These are phyloP conservation scores for Andrena trimmerana DNA, from an alignment of 2,888 invertebrate species.

Conservation along the genomic window DNA sequence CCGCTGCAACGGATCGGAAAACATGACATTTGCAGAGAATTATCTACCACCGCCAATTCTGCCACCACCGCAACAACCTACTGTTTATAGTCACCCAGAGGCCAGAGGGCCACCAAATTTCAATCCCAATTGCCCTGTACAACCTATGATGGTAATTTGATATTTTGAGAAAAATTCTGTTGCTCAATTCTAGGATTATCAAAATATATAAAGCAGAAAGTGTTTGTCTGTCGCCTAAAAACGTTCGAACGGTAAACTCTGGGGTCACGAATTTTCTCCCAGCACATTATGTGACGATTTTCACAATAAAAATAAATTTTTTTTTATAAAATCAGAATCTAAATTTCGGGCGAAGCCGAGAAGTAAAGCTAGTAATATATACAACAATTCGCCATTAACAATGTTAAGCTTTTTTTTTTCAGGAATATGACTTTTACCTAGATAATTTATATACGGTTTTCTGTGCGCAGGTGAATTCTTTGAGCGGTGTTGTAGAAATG, in stretches of 20 bases:
- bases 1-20: constrained; percentile 73
- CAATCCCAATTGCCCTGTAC: constrained; percentile 77
- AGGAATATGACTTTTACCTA: neutral
- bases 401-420: neutral
- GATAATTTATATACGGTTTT: neutral
- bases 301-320: too few relatives aligned
- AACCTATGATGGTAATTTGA: constrained; percentile 70
- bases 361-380: too few relatives aligned
- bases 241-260: too few relatives aligned
- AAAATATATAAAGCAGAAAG: too few relatives aligned
- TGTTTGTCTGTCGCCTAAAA: too few relatives aligned
- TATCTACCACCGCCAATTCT: constrained; percentile 72
- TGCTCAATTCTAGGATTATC: neutral
- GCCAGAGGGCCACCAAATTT: constrained; percentile 78
- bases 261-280: too few relatives aligned
- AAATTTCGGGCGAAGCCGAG: too few relatives aligned
- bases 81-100: constrained; percentile 85
- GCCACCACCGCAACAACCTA: constrained; percentile 84
- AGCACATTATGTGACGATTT: too few relatives aligned
- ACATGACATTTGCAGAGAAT: constrained; percentile 67
- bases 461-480: constrained; percentile 85
- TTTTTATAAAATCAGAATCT: too few relatives aligned
- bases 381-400: neutral
- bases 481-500: constrained; percentile 84
- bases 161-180: neutral